A percentile compares a stretch with the other conserved stretches of the same genome.
Conservation (phyloP, 2,113 vertebrate genomes). For the Sylvia atricapilla region DNA sequence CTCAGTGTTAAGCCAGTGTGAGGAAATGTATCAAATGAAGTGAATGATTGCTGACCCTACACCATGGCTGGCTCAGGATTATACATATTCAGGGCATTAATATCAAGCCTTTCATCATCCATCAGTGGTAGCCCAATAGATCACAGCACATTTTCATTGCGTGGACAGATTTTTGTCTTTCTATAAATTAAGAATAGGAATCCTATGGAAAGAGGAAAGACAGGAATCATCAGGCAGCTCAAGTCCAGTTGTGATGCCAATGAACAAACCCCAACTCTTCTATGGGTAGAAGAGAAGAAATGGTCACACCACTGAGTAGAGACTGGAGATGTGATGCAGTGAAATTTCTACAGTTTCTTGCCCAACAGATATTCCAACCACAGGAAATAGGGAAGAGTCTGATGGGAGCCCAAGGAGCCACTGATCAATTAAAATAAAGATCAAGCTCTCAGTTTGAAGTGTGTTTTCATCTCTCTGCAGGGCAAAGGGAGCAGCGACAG, state of each 20-base stretch:
- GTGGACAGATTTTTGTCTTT: constrained; percentile 48
- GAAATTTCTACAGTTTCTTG: background rate
- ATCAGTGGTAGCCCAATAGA: constrained; percentile 45
- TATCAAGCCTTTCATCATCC: constrained; percentile 43
- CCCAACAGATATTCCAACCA: background rate
- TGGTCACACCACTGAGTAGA: background rate
- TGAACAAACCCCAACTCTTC: background rate
- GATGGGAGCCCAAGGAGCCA: background rate
- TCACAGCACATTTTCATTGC: constrained; percentile 62
- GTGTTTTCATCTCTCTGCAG: background rate
- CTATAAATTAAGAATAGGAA: constrained; percentile 38
- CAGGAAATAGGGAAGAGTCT: background rate
- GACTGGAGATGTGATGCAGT: background rate
- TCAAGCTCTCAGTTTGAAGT: background rate
- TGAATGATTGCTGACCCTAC: constrained; percentile 36
- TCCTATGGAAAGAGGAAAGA: constrained; percentile 19
- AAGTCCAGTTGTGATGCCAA: background rate
- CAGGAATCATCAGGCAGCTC: background rate
- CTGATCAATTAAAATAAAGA: background rate
- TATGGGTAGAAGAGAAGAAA: background rate
- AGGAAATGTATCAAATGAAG: constrained; percentile 36
- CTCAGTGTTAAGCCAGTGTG: background rate
- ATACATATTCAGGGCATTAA: constrained; percentile 39
- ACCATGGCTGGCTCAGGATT: constrained; percentile 8
- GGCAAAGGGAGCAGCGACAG: background rate